phyloP scores from a whole-genome alignment of 2,113 vertebrate species.

The Heliornis fulica region DNA sequence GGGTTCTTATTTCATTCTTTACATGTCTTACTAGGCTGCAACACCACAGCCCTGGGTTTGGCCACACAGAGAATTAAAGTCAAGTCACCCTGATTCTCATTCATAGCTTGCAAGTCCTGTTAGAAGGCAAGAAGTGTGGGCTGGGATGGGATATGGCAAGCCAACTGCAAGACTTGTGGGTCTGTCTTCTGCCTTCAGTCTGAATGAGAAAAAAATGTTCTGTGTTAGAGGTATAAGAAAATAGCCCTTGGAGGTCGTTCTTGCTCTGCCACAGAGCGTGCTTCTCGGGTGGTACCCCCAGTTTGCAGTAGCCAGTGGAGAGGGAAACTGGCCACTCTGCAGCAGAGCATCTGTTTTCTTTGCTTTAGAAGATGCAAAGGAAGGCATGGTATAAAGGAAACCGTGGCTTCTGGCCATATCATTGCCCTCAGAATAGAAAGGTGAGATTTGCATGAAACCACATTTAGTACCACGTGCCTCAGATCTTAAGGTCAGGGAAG shows the following conservation, averaged over 20 bases:
- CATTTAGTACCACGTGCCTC: background rate
- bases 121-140: background rate
- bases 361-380: background rate
- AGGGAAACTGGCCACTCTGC: background rate
- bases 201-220: background rate
- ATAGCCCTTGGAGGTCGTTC: background rate
- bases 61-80: background rate
- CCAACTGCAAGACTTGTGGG: background rate
- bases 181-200: background rate
- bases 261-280: background rate
- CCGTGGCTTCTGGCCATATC: background rate
- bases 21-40: background rate
- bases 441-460: background rate
- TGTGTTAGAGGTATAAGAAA: background rate
- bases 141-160: background rate
- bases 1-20: constrained; percentile 20
- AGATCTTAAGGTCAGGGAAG: background rate
- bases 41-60: background rate
- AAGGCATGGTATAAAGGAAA: background rate
- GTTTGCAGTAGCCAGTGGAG: background rate
- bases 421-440: background rate
- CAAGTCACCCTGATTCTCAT: background rate
- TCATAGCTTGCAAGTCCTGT: background rate
- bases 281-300: background rate
- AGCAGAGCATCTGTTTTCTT: background rate